These are phyloP conservation scores for Pantherophis vulpinus DNA, from an alignment of 2,797 vertebrate genomes.

Conservation along the genomic window DNA sequence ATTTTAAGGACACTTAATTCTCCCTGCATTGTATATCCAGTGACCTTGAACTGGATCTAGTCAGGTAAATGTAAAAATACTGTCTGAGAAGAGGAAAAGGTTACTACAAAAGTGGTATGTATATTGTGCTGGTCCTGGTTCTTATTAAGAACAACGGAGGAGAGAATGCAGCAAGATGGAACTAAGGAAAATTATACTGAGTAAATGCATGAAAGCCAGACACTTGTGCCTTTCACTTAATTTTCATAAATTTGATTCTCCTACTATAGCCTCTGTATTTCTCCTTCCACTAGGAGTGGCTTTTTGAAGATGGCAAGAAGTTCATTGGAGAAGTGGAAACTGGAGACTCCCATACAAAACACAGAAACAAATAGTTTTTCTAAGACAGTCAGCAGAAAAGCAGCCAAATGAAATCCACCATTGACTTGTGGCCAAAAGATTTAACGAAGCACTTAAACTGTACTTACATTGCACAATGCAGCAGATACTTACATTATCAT, in stretches of 20 bases:
- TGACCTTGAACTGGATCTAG: not conserved
- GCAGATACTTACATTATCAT: slow-evolving; percentile 80
- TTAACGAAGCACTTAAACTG: not conserved
- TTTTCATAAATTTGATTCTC: not conserved
- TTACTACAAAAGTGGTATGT: not conserved
- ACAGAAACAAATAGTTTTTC: not conserved
- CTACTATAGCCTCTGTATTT: not conserved
- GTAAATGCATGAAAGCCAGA: not conserved
- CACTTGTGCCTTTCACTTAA: not conserved
- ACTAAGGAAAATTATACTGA: not conserved
- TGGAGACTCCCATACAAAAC: not conserved
- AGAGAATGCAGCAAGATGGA: not conserved
- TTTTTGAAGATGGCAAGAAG: not conserved
- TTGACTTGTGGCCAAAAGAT: not conserved
- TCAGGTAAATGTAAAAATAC: not conserved
- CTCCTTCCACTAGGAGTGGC: not conserved
- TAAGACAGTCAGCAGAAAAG: not conserved
- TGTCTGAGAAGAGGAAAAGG: not conserved
- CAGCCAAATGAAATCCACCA: not conserved
- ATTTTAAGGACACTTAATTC: not conserved
- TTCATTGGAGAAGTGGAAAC: not conserved
- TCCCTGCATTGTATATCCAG: not conserved
- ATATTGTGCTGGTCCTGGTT: not conserved
- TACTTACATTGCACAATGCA: not conserved
- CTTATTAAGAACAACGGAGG: not conserved